phyloP scores from a whole-genome alignment of 1,140 invertebrate species.

The Andricus grossulariae region DNA sequence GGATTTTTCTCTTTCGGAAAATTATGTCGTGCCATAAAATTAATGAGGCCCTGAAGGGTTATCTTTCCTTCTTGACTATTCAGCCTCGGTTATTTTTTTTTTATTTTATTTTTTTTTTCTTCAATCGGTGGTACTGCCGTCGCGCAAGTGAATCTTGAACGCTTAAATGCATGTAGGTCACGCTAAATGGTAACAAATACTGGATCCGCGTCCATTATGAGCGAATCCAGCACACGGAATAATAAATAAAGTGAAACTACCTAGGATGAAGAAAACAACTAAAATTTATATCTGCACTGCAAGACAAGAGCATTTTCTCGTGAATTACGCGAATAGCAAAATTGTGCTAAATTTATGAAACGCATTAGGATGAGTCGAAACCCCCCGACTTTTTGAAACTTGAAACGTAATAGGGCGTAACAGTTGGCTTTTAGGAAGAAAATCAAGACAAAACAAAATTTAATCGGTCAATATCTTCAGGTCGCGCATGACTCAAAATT shows the following conservation, averaged over 20 bases:
- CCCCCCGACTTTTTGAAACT: background rate
- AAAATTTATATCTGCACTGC: background rate
- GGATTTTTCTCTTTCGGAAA: no score
- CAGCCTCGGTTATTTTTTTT: no score
- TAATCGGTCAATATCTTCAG: no score
- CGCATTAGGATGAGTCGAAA: background rate
- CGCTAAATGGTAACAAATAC: no score
- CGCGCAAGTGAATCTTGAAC: background rate
- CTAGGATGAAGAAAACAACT: slow-evolving; percentile 1
- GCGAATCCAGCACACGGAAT: background rate
- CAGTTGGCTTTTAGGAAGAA: no score
- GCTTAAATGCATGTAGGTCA: slow-evolving; percentile 24
- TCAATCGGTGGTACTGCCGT: no score
- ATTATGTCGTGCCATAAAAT: no score
- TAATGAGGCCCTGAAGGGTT: no score
- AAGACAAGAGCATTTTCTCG: background rate
- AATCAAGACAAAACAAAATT: no score
- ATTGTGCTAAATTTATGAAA: slow-evolving; percentile 11
- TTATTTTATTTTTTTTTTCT: no score
- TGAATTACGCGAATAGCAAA: background rate
- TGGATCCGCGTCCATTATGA: background rate
- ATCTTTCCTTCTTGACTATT: no score
- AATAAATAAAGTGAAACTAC: slow-evolving; percentile 25
- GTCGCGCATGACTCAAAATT: background rate
- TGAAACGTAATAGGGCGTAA: background rate